Conservation (phyloP, 1,140 invertebrate genomes). For the Drosophila busckii region DNA sequence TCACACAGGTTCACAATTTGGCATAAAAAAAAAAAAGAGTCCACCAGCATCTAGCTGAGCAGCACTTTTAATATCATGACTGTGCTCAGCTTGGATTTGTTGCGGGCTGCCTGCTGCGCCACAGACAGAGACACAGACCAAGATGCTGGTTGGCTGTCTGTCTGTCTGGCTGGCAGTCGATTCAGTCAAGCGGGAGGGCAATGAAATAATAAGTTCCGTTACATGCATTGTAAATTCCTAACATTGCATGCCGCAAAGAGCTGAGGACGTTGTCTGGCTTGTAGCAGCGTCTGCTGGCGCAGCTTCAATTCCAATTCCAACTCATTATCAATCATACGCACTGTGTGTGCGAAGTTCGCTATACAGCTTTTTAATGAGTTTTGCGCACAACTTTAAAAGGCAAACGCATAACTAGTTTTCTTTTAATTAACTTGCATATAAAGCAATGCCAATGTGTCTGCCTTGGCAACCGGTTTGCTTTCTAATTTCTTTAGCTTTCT, state of each 20-base stretch:
- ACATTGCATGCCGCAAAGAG: conserved; percentile 36
- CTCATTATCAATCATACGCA: conserved; percentile 72
- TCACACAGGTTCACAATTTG: no score
- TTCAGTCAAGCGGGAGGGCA: conserved; percentile 9
- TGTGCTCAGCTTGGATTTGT: no score
- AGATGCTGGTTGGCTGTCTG: no score
- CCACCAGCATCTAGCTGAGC: no score
- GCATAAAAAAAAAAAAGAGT: no score
- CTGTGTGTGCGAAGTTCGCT: conserved; percentile 36
- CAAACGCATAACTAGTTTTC: conserved; percentile 64
- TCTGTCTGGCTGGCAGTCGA: no score
- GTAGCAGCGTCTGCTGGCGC: background rate
- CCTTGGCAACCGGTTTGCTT: conserved; percentile 63
- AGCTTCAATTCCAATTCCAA: conserved; percentile 2
- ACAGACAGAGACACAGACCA: no score
- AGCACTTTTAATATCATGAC: no score
- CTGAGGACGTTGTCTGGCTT: conserved; percentile 30
- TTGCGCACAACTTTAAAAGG: conserved; percentile 32
- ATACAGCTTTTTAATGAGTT: conserved; percentile 64
- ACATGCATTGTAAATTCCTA: conserved; percentile 53
- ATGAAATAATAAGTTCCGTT: conserved; percentile 66
- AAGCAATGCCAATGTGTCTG: conserved; percentile 55
- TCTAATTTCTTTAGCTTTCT: conserved; percentile 65
- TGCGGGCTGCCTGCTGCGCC: no score
- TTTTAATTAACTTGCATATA: conserved; percentile 73